Conservation (phyloP, 2,797 vertebrate genomes). For the Sylvia borin region DNA sequence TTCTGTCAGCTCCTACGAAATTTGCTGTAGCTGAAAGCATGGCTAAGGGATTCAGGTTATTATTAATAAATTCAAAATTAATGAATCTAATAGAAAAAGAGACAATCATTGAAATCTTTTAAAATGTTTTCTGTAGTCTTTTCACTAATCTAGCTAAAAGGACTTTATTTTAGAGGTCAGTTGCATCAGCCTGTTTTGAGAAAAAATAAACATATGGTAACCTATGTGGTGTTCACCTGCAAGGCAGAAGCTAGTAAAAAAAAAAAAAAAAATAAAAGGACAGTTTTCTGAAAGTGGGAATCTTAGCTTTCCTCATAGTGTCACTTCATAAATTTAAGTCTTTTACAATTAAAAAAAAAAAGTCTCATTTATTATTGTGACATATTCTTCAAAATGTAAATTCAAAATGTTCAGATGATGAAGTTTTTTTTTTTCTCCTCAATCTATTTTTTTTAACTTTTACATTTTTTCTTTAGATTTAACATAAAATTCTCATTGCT, state of each 20-base stretch:
- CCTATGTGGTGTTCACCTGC: neutral
- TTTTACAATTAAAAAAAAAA: neutral
- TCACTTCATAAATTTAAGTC: neutral
- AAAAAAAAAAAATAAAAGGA: neutral
- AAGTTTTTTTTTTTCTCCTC: neutral
- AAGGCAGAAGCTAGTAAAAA: neutral
- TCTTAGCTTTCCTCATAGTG: neutral
- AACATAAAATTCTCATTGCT: rapidly evolving
- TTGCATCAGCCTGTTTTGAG: neutral
- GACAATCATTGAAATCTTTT: neutral
- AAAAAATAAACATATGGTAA: neutral
- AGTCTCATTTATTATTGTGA: neutral
- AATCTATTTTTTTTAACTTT: neutral
- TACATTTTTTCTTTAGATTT: neutral
- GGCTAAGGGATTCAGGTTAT: neutral
- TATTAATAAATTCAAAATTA: neutral
- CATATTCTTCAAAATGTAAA: neutral
- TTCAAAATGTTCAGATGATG: neutral
- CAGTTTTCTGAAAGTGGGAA: neutral
- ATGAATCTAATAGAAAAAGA: neutral
- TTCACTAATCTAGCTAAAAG: neutral
- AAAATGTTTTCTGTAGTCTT: neutral
- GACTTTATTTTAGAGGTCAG: neutral
- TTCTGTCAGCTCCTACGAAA: neutral
- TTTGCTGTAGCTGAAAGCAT: neutral